Base-by-base conservation (phyloP, 2,888 invertebrate genomes). In the Agonum fuliginosum region DNA sequence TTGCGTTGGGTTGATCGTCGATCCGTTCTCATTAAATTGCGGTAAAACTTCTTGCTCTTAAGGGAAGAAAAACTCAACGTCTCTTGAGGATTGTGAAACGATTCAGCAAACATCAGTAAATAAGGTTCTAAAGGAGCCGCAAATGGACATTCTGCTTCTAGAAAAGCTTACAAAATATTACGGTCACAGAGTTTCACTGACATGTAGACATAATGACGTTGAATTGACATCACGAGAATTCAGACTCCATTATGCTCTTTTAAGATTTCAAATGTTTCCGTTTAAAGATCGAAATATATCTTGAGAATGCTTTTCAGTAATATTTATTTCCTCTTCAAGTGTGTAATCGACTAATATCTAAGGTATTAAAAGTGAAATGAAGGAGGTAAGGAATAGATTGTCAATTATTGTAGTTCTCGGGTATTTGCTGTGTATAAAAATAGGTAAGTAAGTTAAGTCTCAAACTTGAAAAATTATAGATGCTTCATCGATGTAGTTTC, bases 61-160 rank as follows among this genome's bases (percentile, higher is more conserved):
- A 54, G 19, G 24, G 12, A 3, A 3, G 54, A 54, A 54, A 54
- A 54, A 54, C 54, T 54, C 54, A 5, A 54, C 54, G 54, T 54
- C 54, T 54, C 54, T 54, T 54, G 54, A 54, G 54, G 22, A 54
- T 54, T 54, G 54, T 54, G 54, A 54, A 54, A 54, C 54, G 54
- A 54, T 54, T 54, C 24, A 54, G 54, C 22, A 54, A 54, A 54
- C 54, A 54, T 54, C 54, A 54, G 54, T 54, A 54, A 54, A 54
- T 54, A 54, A 54, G 24, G 54, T 54, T 54, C 22, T 24, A 54
- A 54, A 48, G 10, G 54, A 24, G 54, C 24, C 22, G 54, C 12
- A 54, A 54, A 54, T 27, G 54, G 54, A 54, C 54, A 54, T 54
- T 54, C 54, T 54, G 22, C 22, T 54, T 54, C 54, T 54, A 20